A percentile compares a stretch with the other conserved stretches of the same genome.
These are phyloP conservation scores for Cricetomys ansorgei DNA, from an alignment of 2,113 vertebrate species.

Conservation along the genomic window DNA sequence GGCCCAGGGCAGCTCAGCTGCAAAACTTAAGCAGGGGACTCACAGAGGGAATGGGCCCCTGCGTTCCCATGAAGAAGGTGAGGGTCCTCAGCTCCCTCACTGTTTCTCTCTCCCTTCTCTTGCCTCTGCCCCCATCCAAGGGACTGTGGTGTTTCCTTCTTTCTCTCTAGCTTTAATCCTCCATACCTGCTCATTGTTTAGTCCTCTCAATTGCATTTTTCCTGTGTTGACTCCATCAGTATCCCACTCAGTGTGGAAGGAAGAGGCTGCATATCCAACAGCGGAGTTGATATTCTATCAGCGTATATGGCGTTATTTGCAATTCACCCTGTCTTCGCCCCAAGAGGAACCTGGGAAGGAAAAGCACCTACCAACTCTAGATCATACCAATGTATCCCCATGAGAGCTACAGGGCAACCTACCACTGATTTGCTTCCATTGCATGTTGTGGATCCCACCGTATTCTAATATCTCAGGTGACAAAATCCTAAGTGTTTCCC, in stretches of 20 bases:
- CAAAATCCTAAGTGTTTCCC: neutral
- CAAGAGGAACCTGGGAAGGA: neutral
- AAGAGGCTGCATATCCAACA: neutral
- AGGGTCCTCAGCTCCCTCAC: neutral
- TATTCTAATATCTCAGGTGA: neutral
- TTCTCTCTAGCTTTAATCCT: neutral
- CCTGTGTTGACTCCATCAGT: neutral
- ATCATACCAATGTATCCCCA: neutral
- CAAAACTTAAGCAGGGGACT: constrained; percentile 22
- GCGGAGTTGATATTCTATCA: neutral
- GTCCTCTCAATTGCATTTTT: neutral
- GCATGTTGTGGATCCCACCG: neutral
- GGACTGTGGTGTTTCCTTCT: neutral
- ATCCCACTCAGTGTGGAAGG: neutral
- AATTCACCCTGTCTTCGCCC: neutral
- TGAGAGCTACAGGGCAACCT: neutral
- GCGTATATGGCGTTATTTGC: neutral
- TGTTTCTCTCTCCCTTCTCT: neutral
- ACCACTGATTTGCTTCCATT: neutral
- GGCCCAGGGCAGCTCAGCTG: constrained; percentile 71
- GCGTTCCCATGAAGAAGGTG: accelerated
- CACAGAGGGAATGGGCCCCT: neutral
- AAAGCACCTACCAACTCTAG: neutral
- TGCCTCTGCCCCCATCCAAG: neutral
- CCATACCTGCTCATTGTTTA: neutral